Evolutionary conservation across 1,140 invertebrate genomes (phyloP).

Genomic region (Drosophila mojavensis): DNA sequence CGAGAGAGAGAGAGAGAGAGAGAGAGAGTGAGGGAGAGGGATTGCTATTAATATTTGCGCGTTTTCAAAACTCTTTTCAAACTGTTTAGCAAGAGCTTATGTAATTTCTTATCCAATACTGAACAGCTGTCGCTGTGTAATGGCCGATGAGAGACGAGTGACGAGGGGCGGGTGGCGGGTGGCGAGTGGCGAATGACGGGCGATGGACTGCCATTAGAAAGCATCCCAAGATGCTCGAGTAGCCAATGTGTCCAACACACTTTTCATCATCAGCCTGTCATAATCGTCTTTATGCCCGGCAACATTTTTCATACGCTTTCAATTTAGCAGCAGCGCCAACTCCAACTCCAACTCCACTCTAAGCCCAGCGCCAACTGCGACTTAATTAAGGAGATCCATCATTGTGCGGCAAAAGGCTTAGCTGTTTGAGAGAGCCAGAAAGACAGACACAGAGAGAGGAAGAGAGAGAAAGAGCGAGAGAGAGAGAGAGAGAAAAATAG

Average conservation of each 20-base stretch:
- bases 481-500: neutral
- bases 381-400: slow-evolving; percentile 75
- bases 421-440: slow-evolving; percentile 11
- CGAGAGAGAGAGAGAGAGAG: too few relatives aligned
- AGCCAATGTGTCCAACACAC: neutral
- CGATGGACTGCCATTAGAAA: slow-evolving; percentile 2
- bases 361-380: slow-evolving; percentile 30
- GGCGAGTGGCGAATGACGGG: too few relatives aligned
- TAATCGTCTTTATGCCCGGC: neutral
- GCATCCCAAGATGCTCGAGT: neutral
- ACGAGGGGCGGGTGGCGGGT: too few relatives aligned
- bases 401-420: slow-evolving; percentile 44
- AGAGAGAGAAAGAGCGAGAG: neutral
- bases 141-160: neutral
- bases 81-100: neutral
- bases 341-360: neutral
- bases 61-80: neutral
- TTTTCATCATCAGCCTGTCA: slow-evolving; percentile 1
- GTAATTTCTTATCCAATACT: neutral
- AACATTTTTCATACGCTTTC: slow-evolving; percentile 34
- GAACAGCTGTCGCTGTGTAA: neutral
- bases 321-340: neutral
- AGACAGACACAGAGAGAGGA: too few relatives aligned
- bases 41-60: neutral
- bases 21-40: neutral